phyloP scores from a whole-genome alignment of 2,113 vertebrate genomes.

The Mixornis gularis region DNA sequence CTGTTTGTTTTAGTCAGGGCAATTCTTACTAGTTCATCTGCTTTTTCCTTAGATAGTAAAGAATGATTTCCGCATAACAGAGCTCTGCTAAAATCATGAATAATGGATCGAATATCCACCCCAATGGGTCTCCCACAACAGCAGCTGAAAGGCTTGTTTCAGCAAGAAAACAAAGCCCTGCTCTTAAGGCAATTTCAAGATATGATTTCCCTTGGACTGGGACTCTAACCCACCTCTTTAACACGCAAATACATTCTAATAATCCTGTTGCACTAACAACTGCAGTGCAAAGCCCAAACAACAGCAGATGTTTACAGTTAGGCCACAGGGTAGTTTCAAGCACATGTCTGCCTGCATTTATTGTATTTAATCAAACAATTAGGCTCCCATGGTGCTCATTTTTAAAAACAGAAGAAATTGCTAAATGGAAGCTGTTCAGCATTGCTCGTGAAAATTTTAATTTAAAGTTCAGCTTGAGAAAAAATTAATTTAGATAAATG shows the following conservation, averaged over 20 bases:
- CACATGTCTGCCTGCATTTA: conserved; percentile 7
- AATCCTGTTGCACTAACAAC: conserved; percentile 14
- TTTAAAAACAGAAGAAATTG: background rate
- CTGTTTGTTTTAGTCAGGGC: background rate
- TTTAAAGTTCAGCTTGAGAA: background rate
- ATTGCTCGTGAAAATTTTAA: background rate
- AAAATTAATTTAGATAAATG: background rate
- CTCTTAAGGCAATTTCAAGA: conserved; percentile 37
- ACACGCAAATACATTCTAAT: conserved; percentile 17
- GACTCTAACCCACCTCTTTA: background rate
- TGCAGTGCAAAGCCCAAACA: conserved; percentile 2
- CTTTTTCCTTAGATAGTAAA: background rate
- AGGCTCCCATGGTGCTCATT: background rate
- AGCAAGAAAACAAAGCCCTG: conserved; percentile 29
- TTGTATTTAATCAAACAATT: conserved; percentile 37
- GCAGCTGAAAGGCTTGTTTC: conserved; percentile 45
- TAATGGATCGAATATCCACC: conserved; percentile 19
- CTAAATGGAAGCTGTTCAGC: background rate
- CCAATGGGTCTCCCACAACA: background rate
- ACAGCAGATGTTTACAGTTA: conserved; percentile 41
- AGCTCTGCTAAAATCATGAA: conserved; percentile 1
- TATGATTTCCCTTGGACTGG: conserved; percentile 13
- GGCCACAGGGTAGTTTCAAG: conserved; percentile 12
- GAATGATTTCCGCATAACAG: background rate
- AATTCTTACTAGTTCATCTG: background rate